phyloP scores from a whole-genome alignment of 2,113 vertebrate genomes.

The Pampusana beccarii region DNA sequence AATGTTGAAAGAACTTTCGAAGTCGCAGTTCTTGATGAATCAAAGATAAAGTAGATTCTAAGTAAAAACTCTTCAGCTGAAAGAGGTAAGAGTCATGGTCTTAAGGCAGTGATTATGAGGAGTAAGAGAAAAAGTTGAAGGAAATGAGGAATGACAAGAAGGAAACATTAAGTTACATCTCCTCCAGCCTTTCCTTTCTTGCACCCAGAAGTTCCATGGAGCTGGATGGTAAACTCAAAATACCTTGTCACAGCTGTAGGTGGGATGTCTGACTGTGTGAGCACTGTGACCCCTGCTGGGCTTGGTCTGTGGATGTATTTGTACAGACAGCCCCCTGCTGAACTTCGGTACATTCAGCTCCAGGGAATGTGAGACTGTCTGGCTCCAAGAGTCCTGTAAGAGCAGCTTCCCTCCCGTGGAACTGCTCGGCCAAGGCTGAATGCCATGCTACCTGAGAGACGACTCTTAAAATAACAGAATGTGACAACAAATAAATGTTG shows the following conservation, averaged over 20 bases:
- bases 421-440: neutral
- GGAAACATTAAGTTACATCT: neutral
- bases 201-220: neutral
- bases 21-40: neutral
- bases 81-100: neutral
- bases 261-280: neutral
- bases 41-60: neutral
- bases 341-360: neutral
- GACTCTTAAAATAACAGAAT: neutral
- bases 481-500: neutral
- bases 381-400: neutral
- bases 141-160: neutral
- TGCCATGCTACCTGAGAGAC: neutral
- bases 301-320: neutral
- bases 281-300: neutral
- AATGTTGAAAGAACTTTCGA: neutral
- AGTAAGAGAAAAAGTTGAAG: neutral
- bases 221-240: neutral
- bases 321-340: neutral
- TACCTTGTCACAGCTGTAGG: neutral
- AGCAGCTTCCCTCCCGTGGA: neutral
- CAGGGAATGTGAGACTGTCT: fast-evolving
- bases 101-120: neutral
- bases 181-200: neutral
- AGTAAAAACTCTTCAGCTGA: neutral